Base-by-base conservation (phyloP, 1,140 invertebrate genomes). In the Halesus radiatus region DNA sequence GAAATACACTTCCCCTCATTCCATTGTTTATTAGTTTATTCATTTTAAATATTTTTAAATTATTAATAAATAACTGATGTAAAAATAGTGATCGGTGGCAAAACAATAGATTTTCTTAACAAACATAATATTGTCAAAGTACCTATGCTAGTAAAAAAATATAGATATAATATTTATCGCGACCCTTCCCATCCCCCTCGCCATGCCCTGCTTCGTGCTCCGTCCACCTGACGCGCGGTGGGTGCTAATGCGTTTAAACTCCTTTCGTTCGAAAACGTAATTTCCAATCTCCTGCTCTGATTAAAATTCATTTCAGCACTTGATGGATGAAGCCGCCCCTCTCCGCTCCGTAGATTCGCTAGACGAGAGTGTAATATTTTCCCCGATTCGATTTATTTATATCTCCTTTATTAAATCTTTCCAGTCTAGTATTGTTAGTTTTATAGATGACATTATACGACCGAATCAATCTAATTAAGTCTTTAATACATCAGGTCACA, bases 261-360 rank as follows among this genome's bases (percentile, higher is more conserved):
- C 64, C 81, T 66, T 72, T 54, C 79, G 79, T 83, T 80, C 79
- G 81, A 83, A 83, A 83, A 81, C 82, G 81, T 83, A 81, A 83
- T 81, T 83, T 83, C 82, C 82, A 81, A 83, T 81, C 82, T 83
- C 80, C 82, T 79, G 82, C 82, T 81, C 79, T 83, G 82, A 83
- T 83, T 83, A 83, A 83, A 81, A 83, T 83, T 83, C 82, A 81
- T 83, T 83, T 83, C 79, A 79, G 77, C 80, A 80, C 79, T 83
- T 83, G 81, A 83, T 83, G 81, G 81, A 83, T 83, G 81, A 83
- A 80, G 70, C 70, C 37, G n/a, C 32, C 37, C 53, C 74, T 26
- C 62, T n/a, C 29, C 70, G 16, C 23, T 6, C 70, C 79, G 22
- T 18, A 26, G 52, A 29, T 20, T 64, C 58, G 45, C 22, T 16